Evolutionary conservation across 2,113 vertebrate genomes (phyloP), one percentile per base, ranked within the genome.

Genomic region (Eretmochelys imbricata): DNA sequence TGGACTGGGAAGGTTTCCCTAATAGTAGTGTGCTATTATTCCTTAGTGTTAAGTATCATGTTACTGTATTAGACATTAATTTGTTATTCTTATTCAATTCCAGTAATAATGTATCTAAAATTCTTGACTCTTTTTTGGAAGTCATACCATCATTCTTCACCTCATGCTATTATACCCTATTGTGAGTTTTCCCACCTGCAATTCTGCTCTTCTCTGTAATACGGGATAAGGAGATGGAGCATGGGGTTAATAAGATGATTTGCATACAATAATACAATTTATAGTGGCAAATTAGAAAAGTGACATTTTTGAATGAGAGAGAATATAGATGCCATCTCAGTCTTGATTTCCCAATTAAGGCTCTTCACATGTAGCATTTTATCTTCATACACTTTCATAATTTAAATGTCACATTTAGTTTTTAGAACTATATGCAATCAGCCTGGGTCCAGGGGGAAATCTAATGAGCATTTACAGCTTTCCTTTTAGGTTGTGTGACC

Each of bases 241-340:
- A 90, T 51, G 89, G 93, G 92, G 93, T 96, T 97, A 97, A 97
- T 96, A 76, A 84, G 83, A 89, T 93, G 96, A 96, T 97, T 97
- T 97, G 92, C 86, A 85, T 97, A 89, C 85, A 85, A 42, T 94
- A 97, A 91, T 96, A 4, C 51, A 19, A 50, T 22, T 25, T 87
- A 69, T 31, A 93, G 85, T n/a, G 76, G 48, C n/a, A 84, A 96
- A 96, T 94, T 95, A 94, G 95, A 92, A 78, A 62, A 78, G 65
- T 16, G 82, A 42, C 42, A 54, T 94, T 95, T 92, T 84, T 82
- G 87, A 94, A 59, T 13, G 83, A 42, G 82, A 93, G 91, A 85
- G 83, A 51, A 94, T 91, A 91, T 89, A 92, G 53, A 25, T 38
- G 35, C 1, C 8, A 17, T 12, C 38, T 93, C 79, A 82, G 69